Evolutionary conservation across 2,113 vertebrate genomes (phyloP).

Genomic region (Rhinolophus sinicus): DNA sequence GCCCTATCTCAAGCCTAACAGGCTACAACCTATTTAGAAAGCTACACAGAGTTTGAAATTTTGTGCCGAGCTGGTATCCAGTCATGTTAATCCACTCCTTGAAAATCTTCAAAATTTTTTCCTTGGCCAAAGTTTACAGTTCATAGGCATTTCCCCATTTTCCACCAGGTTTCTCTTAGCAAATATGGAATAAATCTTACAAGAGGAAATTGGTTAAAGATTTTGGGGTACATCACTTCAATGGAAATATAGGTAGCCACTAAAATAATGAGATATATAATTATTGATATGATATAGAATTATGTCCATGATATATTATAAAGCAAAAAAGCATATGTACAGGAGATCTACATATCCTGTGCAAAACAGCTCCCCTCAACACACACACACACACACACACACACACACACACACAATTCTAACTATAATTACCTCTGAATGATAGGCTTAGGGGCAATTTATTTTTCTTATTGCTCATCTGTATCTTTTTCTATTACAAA

Average conservation of each 20-base stretch:
- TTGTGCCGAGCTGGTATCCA: not conserved
- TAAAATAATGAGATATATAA: not conserved
- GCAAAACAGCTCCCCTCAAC: not conserved
- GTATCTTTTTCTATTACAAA: not conserved
- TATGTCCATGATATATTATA: not conserved
- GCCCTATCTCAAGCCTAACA: conserved; percentile 54
- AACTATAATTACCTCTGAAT: not conserved
- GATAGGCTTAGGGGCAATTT: not conserved
- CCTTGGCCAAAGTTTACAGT: not conserved
- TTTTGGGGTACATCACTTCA: not conserved
- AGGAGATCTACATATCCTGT: not conserved
- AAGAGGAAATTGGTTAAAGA: not conserved
- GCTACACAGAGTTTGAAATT: conserved; percentile 37
- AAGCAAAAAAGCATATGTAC: not conserved
- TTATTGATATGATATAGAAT: not conserved
- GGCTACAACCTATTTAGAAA: not conserved
- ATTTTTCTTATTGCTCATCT: not conserved
- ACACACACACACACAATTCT: not conserved
- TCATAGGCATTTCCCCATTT: not conserved
- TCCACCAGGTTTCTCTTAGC: conserved; percentile 2
- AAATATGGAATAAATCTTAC: not conserved
- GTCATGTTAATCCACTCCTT: conserved; percentile 37
- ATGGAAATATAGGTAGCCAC: not conserved
- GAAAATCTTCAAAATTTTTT: conserved; percentile 37
- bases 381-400: not conserved